Base-by-base conservation (phyloP, 2,797 vertebrate species). In the Coranthus polyacanthus region DNA sequence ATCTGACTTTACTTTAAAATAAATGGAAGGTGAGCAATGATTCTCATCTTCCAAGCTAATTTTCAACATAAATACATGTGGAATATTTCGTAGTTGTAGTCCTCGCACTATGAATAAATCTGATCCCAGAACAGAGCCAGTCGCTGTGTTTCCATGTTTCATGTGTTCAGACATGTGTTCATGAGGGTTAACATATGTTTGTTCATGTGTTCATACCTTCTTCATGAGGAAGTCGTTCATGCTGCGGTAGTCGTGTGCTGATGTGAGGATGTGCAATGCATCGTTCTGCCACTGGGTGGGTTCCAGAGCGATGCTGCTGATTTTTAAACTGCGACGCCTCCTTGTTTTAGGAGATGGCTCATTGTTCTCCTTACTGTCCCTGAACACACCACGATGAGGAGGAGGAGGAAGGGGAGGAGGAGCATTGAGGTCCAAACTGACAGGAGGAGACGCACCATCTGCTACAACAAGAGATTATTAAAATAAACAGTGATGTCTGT, bases 221-320 rank as follows among this genome's bases (percentile, higher is more conserved):
- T 97, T 99, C 91, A 97, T 93, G 72, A 99, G 96, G 84, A 99
- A 99, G 88, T 99, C 97, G 68, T 98, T 97, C 97, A 99, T 98
- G 91, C 94, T 95, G 88, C 96, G 96, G 81, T 98, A 94, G 90
- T 99, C 97, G 0, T 92, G 88, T 20, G 95, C 89, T 0, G 95
- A 95, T 68, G 94, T 93, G 75, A 98, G 96, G 85, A 99, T 98
- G 89, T 96, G 95, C 68, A 97, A 92, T 0, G 93, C 91, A 46
- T 99, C 97, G 0, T 96, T 97, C 79, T 98, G 97, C 97, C 96
- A 98, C 53, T 96, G 95, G 15, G 93, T 70, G 0, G 96, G 94
- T 37, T 99, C 97, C 76, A 97, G 92, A 6, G 95, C 83, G 51
- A 95, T 90, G 0, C 76, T 96, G 88, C 96, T 97, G 90, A 98